Evolutionary conservation across 2,888 invertebrate genomes (phyloP).

Genomic region (Heteromyza rotundicornis): DNA sequence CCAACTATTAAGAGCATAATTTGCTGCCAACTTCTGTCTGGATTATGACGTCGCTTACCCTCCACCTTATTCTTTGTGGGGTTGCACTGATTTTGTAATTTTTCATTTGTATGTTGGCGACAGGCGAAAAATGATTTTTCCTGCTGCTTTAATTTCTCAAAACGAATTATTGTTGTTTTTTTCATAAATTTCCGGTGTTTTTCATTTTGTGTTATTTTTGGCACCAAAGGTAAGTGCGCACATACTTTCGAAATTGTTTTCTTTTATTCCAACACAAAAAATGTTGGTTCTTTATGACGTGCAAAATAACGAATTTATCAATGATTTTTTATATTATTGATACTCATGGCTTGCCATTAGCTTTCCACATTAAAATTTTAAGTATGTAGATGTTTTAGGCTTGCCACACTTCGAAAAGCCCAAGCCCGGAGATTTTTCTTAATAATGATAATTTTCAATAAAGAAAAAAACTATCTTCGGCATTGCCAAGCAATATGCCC

Average conservation of each 20-base stretch:
- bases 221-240: background rate
- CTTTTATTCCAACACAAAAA: no score
- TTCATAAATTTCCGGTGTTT: background rate
- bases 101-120: background rate
- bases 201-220: background rate
- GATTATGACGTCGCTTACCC: background rate
- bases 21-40: slow-evolving; percentile 30
- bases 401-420: no score
- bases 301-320: no score
- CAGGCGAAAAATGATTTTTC: slow-evolving; percentile 2
- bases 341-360: no score
- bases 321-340: no score
- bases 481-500: no score
- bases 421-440: no score
- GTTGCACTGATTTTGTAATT: slow-evolving; percentile 31
- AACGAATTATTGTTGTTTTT: background rate
- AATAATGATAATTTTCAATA: no score
- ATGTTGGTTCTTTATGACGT: no score
- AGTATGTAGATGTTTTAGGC: no score
- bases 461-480: no score
- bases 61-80: slow-evolving; percentile 38
- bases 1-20: slow-evolving; percentile 29
- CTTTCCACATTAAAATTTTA: no score
- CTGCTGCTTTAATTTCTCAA: background rate
- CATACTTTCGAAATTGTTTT: background rate